Evolutionary conservation across 2,113 vertebrate species (phyloP).

Genomic region (Recurvirostra avosetta): DNA sequence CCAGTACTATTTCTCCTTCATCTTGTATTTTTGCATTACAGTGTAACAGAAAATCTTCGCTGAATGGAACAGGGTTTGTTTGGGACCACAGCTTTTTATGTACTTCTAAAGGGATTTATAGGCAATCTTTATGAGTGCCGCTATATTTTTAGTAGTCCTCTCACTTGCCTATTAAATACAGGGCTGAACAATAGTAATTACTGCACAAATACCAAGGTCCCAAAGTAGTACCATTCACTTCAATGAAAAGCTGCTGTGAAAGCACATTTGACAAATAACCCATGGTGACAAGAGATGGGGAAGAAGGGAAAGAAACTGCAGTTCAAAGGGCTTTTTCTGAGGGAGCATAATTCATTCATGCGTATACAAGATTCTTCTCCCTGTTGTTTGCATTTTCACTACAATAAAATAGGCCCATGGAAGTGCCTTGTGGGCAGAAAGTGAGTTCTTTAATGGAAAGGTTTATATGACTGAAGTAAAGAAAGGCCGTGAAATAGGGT

Average conservation of each 20-base stretch:
- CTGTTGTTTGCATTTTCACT: constrained; percentile 6
- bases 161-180: constrained; percentile 46
- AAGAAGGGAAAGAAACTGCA: background rate
- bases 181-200: constrained; percentile 50
- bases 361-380: background rate
- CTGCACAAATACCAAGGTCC: background rate
- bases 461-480: background rate
- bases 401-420: background rate
- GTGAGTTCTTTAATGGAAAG: background rate
- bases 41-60: background rate
- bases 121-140: background rate
- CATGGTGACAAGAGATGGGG: background rate
- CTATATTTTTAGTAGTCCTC: constrained; percentile 51
- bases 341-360: background rate
- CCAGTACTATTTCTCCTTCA: background rate
- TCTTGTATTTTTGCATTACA: background rate
- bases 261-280: constrained; percentile 38
- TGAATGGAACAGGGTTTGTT: background rate
- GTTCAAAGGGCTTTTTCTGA: constrained; percentile 15
- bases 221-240: constrained; percentile 14
- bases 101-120: constrained; percentile 12
- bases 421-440: background rate
- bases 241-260: constrained; percentile 29
- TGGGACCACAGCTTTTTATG: background rate
- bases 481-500: background rate